A percentile compares a stretch with the other conserved stretches of the same genome.
Conservation (phyloP, 1,140 invertebrate genomes). For the Leptinotarsa undecemlineata region DNA sequence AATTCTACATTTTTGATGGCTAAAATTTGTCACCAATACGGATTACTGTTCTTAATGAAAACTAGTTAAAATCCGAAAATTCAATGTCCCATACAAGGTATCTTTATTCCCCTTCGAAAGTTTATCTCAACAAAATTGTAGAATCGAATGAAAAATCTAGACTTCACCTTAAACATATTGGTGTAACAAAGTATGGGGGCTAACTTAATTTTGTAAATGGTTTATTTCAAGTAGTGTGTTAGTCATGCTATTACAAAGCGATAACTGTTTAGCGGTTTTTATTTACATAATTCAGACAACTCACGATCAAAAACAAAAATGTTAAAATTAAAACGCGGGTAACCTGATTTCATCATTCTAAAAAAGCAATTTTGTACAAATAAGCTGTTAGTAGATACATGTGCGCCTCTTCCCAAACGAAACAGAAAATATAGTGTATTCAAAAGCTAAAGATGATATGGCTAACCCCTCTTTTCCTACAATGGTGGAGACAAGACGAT, state of each 20-base stretch:
- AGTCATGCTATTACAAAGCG: constrained; percentile 16
- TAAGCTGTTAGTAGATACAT: constrained; percentile 25
- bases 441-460: constrained; percentile 1
- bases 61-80: neutral
- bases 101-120: neutral
- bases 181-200: too few species aligned
- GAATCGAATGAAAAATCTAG: neutral
- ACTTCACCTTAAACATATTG: neutral
- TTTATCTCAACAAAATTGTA: constrained; percentile 1
- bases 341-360: constrained; percentile 1
- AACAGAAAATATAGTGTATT: neutral
- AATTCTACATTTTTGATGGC: constrained; percentile 18
- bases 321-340: neutral
- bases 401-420: constrained; percentile 23
- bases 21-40: constrained; percentile 1
- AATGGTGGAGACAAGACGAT: neutral
- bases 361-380: constrained; percentile 5
- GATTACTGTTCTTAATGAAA: neutral
- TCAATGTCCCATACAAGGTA: neutral
- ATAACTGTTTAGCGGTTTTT: constrained; percentile 8
- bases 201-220: too few species aligned
- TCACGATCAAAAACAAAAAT: constrained; percentile 12
- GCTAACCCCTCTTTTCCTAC: neutral
- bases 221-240: neutral
- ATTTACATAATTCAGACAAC: constrained; percentile 3